A percentile compares a stretch with the other conserved stretches of the same genome.
phyloP scores from a whole-genome alignment of 2,113 vertebrate species.

The Herpailurus yagouaroundi region DNA sequence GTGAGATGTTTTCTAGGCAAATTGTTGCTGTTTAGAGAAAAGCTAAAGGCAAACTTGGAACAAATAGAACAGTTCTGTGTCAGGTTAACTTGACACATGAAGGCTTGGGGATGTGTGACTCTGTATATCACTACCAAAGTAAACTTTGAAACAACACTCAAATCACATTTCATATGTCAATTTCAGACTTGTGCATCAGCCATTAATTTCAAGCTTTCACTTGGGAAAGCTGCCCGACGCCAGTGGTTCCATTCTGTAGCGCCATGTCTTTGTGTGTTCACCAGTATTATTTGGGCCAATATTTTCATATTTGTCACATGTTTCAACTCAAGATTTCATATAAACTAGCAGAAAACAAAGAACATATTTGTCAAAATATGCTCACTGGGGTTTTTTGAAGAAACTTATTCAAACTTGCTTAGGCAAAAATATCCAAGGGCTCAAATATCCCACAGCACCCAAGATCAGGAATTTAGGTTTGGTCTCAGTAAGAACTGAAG shows the following conservation, averaged over 20 bases:
- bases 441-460: background rate
- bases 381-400: background rate
- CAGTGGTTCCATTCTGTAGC: background rate
- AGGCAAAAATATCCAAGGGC: background rate
- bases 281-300: background rate
- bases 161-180: background rate
- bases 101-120: background rate
- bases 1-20: background rate
- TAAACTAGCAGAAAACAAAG: background rate
- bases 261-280: background rate
- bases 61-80: background rate
- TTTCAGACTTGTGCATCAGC: background rate
- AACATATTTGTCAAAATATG: background rate
- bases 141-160: background rate
- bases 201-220: background rate
- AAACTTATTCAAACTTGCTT: background rate
- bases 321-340: background rate
- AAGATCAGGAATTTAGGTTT: background rate
- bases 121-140: background rate
- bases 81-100: background rate
- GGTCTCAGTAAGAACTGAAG: background rate
- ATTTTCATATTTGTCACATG: background rate
- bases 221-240: background rate
- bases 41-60: background rate
- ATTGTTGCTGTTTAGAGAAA: constrained; percentile 8